Base-by-base conservation (phyloP, 2,113 vertebrate species). In the Chamaetylas fuelleborni region DNA sequence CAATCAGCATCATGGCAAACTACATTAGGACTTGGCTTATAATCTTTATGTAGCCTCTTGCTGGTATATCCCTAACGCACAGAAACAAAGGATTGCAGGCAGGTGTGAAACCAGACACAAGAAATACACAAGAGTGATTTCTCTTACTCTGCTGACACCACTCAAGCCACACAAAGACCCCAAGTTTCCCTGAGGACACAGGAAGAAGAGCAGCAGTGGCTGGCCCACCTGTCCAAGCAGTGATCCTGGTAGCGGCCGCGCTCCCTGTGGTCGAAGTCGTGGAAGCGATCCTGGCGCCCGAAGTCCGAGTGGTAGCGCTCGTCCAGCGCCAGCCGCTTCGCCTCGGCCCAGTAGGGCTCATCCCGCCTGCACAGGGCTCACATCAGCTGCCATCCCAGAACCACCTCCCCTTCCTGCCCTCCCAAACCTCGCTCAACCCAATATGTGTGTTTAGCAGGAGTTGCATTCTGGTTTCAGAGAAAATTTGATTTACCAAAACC, bases 241-340 rank as follows among this genome's bases (percentile, higher is more conserved):
- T 99, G 98, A 5, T 99, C 99, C 78, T 98, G 98, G 97, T 98
- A 99, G 38, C 99, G 98, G 60, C 98, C 97, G 3, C 99, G 98
- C 14, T 99, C 99, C n/a, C 99, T 81, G 96, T 99, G 99, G 94
- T 99, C 98, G 6, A 99, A 98, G 92, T 99, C 98, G 4, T 99
- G 99, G 96, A 99, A 99, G 56, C 98, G 98, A 1, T 99, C 99
- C 8, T 98, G 98, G 4, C 99, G 98, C 19, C 97, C 92, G 5
- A 99, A 99, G 66, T 99, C 99, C 0, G 98, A 98, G 7, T 97
- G 97, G 33, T 99, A 99, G 3, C 99, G 97, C 26, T 99, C 99
- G 1, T 99, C 99, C 95, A 99, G 61, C 3, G 98, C 94, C 94
- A 99, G 96, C 11, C 99, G 98, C 92, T 99, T 99, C 0, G 97